Evolutionary conservation across 1,140 invertebrate genomes (phyloP), one percentile per base, ranked within the genome.

Genomic region (Leptinotarsa lineolata): DNA sequence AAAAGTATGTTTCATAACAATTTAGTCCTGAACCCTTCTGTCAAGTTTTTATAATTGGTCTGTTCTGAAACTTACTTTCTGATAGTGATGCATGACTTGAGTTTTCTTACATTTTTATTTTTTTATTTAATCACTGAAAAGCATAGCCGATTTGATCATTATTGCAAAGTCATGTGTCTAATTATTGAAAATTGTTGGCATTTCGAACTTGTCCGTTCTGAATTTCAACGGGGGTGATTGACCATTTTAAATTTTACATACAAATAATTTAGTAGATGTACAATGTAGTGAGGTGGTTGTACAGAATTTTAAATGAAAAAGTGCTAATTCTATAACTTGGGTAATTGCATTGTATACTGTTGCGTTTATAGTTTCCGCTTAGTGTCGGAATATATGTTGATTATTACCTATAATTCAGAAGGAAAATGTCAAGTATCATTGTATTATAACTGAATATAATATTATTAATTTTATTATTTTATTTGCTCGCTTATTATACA

Each of bases 371-470:
- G 22, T 22, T 68, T 68, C 44, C 75, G 68, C 58, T 65, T 76
- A 74, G 59, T 66, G 68, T 24, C 61, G 59, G 20, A 73, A 22
- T 60, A 71, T 74, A 65, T 76, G 74, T 44, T 24, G 20, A 48
- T 22, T 69, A 63, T 68, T 68, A 68, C 68, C 67, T 15, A 60
- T 66, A 59, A 58, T 63, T 72, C 61, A 60, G 66, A 48, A 68
- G 48, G 45, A 54, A 54, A 54, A 66, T 59, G 65, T 72, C 73
- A 67, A 73, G 61, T 76, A 75, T 79, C 68, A 74, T 79, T 81
- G 79, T 81, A 81, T 78, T 80, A 81, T 81, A 80, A 79, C 79
- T 81, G 80, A 81, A 80, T 80, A 81, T 81, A 79, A 79, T 79
- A 76, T 72, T 79, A 76, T 78, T 79, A 78, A 74, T 75, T 76